A percentile compares a stretch with the other conserved stretches of the same genome.
Evolutionary conservation across 2,797 vertebrate genomes (phyloP).

Genomic region (Ctenopoma multispine): DNA sequence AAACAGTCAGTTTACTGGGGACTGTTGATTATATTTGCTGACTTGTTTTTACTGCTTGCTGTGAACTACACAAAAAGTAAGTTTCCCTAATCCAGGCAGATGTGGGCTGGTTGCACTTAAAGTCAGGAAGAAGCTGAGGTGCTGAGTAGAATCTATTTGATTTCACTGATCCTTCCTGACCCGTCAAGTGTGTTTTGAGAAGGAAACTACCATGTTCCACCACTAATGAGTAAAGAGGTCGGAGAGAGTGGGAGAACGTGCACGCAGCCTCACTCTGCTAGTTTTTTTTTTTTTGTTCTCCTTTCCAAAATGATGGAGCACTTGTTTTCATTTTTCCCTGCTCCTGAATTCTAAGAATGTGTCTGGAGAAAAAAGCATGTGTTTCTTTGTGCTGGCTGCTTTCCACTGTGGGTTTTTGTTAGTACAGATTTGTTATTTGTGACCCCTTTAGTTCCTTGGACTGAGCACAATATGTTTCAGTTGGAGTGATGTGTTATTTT

Average conservation of each 20-base stretch:
- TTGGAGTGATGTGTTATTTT: conserved; percentile 13
- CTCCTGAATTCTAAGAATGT: conserved; percentile 46
- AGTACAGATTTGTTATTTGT: conserved; percentile 58
- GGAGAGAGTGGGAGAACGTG: conserved; percentile 41
- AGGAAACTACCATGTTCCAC: conserved; percentile 50
- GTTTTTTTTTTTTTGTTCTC: conserved; percentile 11
- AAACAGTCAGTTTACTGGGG: too few species aligned
- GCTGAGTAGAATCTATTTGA: conserved; percentile 40
- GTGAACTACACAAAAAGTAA: too few species aligned
- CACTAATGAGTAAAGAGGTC: conserved; percentile 61
- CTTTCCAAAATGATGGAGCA: conserved; percentile 43
- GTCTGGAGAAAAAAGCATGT: conserved; percentile 7
- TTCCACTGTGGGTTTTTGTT: conserved; percentile 46
- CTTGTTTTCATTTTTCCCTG: conserved; percentile 56
- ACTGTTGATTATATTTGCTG: too few species aligned
- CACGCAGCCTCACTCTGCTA: conserved; percentile 15
- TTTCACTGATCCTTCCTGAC: conserved; percentile 49
- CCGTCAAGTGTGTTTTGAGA: conserved; percentile 58
- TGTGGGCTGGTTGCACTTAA: too few species aligned
- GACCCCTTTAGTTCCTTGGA: conserved; percentile 53
- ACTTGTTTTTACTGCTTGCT: too few species aligned
- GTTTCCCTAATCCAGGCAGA: too few species aligned
- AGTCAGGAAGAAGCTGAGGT: neutral
- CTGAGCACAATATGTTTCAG: conserved; percentile 38
- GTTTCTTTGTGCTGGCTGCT: conserved; percentile 42